Conservation (phyloP, 2,113 vertebrate genomes). For the Aptenodytes forsteri region DNA sequence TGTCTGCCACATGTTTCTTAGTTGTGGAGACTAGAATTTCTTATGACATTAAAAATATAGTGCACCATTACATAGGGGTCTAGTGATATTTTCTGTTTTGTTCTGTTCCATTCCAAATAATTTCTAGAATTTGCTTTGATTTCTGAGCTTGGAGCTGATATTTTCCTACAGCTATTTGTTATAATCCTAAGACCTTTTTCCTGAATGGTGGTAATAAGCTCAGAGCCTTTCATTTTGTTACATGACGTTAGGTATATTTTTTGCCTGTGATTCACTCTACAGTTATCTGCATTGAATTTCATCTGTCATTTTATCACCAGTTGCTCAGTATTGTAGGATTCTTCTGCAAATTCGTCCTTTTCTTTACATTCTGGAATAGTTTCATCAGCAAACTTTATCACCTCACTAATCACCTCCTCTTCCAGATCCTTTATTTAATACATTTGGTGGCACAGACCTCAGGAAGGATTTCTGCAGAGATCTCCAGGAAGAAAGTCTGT, state of each 20-base stretch:
- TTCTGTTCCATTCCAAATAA: background rate
- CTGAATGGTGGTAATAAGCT: constrained; percentile 4
- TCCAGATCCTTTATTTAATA: background rate
- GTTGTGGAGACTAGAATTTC: background rate
- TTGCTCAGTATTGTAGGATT: background rate
- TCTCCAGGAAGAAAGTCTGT: background rate
- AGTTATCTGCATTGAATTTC: background rate
- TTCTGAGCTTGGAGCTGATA: constrained; percentile 3
- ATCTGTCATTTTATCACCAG: background rate
- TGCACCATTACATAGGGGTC: background rate
- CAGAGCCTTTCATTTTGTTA: background rate
- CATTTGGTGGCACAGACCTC: background rate
- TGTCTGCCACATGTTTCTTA: background rate
- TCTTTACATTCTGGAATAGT: background rate
- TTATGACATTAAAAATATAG: background rate
- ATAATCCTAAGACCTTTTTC: background rate
- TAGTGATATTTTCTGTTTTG: background rate
- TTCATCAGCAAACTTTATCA: background rate
- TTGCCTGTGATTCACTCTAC: constrained; percentile 27
- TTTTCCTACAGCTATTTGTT: background rate
- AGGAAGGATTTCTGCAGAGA: background rate
- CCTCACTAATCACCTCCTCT: background rate
- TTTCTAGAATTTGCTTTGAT: constrained; percentile 17
- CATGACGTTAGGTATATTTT: background rate
- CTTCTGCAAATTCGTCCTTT: background rate